Evolutionary conservation across 1,140 invertebrate genomes (phyloP).

Genomic region (Solenopsis fugax): DNA sequence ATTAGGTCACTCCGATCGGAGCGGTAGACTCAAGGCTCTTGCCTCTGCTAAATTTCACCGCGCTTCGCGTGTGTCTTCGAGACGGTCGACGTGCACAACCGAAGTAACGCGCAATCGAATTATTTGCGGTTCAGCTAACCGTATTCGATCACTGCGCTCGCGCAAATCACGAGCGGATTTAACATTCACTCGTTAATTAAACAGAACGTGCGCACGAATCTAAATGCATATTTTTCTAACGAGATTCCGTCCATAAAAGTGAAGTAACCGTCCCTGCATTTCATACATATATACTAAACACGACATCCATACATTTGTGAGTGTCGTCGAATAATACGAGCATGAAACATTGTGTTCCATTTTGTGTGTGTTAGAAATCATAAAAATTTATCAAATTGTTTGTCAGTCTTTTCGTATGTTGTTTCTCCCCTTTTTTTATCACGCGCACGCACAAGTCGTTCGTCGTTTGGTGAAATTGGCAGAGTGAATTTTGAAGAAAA

Average conservation of each 20-base stretch:
- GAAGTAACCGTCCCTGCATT: conserved; percentile 43
- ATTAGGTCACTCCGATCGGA: conserved; percentile 56
- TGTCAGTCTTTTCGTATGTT: background rate
- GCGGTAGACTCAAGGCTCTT: conserved; percentile 53
- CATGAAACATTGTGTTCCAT: conserved; percentile 40
- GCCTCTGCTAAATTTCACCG: conserved; percentile 60
- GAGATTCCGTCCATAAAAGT: conserved; percentile 52
- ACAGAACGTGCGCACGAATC: conserved; percentile 25
- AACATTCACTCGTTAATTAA: conserved; percentile 7
- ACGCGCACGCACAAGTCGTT: conserved; percentile 11
- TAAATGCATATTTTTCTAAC: conserved; percentile 31
- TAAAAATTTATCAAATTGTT: background rate
- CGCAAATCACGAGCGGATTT: conserved; percentile 8
- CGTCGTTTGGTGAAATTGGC: conserved; percentile 37
- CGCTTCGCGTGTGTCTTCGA: conserved; percentile 75
- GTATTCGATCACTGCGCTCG: conserved; percentile 15
- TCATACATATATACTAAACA: conserved; percentile 36
- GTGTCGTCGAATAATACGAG: conserved; percentile 39
- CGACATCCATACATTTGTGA: conserved; percentile 14
- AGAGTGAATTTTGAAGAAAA: conserved; percentile 20
- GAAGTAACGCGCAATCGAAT: conserved; percentile 11
- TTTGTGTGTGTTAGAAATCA: conserved; percentile 32
- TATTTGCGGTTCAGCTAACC: background rate
- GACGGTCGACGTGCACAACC: conserved; percentile 50
- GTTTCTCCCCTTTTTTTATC: conserved; percentile 11